phyloP scores from a whole-genome alignment of 2,888 invertebrate species.

The Octodonta nipae region DNA sequence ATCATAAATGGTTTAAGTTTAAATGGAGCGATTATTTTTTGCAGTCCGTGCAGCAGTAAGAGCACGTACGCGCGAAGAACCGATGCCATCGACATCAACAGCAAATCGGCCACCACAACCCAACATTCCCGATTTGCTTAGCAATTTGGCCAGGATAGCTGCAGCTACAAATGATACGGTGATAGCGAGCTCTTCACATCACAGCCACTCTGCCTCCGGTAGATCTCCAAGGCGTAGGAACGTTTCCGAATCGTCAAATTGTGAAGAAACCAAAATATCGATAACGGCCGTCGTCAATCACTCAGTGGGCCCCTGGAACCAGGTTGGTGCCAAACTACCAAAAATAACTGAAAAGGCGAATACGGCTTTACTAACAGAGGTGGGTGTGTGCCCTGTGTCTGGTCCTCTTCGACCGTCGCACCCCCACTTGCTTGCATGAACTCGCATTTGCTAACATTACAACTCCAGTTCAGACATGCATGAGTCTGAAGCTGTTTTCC shows the following conservation, averaged over 20 bases:
- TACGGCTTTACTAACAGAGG: conserved; percentile 17
- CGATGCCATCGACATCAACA: conserved; percentile 5
- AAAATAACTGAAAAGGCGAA: conserved; percentile 22
- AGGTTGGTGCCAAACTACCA: conserved; percentile 25
- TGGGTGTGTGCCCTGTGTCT: conserved; percentile 23
- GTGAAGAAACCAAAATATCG: conserved; percentile 23
- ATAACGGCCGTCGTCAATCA: conserved; percentile 19
- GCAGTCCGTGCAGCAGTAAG: conserved; percentile 14
- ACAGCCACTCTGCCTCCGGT: conserved; percentile 2
- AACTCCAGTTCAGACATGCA: too few species aligned
- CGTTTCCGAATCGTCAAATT: conserved; percentile 22
- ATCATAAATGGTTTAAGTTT: too few species aligned
- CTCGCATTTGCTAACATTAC: too few species aligned
- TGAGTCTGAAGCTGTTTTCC: too few species aligned
- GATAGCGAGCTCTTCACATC: conserved; percentile 2
- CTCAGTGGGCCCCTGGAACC: conserved; percentile 26
- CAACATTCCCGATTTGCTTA: conserved; percentile 15
- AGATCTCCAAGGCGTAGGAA: conserved; percentile 18
- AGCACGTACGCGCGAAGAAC: conserved; percentile 10
- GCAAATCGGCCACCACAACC: conserved; percentile 10
- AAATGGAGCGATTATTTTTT: conserved; percentile 13
- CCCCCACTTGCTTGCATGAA: too few species aligned
- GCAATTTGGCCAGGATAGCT: conserved; percentile 18
- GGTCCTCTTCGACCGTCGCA: conserved; percentile 14
- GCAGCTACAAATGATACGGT: conserved; percentile 13